Conservation (phyloP, 2,113 vertebrate species). For the Chroicocephalus ridibundus region DNA sequence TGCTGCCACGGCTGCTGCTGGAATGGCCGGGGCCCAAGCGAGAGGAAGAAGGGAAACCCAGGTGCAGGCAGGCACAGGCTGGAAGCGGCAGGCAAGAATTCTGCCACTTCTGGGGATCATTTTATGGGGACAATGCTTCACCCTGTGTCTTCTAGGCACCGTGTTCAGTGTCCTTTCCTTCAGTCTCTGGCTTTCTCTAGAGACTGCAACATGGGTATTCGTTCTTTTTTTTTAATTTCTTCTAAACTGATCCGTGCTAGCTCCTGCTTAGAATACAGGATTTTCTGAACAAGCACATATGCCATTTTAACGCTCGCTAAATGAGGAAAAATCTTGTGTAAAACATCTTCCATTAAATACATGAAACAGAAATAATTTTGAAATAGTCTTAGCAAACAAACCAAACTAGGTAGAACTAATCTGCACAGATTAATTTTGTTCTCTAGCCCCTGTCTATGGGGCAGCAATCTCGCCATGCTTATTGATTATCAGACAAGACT, state of each 20-base stretch:
- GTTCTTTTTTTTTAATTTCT: not conserved
- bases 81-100: not conserved
- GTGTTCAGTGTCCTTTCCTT: not conserved
- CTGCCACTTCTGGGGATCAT: not conserved
- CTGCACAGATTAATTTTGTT: conserved; percentile 75
- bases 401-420: conserved; percentile 59
- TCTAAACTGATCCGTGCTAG: not conserved
- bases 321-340: not conserved
- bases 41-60: not conserved
- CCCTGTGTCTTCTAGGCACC: not conserved
- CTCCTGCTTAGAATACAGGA: not conserved
- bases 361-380: not conserved
- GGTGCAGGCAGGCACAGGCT: rapidly evolving
- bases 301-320: not conserved
- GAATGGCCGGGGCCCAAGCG: not conserved
- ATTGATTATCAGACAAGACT: conserved; percentile 97
- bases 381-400: conserved; percentile 40
- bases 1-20: not conserved
- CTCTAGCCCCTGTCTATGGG: conserved; percentile 71
- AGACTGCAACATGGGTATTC: not conserved
- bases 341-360: not conserved
- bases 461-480: conserved; percentile 83
- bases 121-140: not conserved
- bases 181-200: not conserved
- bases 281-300: not conserved